phyloP scores from a whole-genome alignment of 1,140 invertebrate genomes.

The Drosophila carrolli region DNA sequence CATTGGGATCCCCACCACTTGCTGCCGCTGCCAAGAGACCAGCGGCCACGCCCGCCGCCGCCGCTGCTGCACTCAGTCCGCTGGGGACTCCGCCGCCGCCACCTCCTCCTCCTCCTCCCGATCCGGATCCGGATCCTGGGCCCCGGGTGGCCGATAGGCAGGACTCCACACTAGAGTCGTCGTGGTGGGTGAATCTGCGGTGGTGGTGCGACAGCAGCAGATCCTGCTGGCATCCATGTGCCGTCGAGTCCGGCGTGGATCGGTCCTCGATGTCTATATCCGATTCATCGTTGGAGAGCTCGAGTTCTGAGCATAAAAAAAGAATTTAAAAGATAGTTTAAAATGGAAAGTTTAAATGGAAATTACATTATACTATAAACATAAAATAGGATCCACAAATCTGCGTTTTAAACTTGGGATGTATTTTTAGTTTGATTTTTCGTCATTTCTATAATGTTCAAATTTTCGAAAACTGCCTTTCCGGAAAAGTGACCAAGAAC shows the following conservation, averaged over 20 bases:
- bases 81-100: background rate
- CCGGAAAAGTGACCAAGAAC: too few relatives aligned
- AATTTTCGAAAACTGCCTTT: too few relatives aligned
- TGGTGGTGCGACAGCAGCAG: slow-evolving; percentile 42
- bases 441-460: too few relatives aligned
- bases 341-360: background rate
- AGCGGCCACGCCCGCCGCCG: slow-evolving; percentile 46
- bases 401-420: too few relatives aligned
- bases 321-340: background rate
- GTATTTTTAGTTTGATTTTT: too few relatives aligned
- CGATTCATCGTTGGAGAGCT: slow-evolving; percentile 80
- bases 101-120: background rate
- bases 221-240: slow-evolving; percentile 66
- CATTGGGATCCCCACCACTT: slow-evolving; percentile 8
- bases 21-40: slow-evolving; percentile 58
- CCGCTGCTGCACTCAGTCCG: slow-evolving; percentile 49
- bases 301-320: slow-evolving; percentile 55
- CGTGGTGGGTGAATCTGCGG: slow-evolving; percentile 48
- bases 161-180: slow-evolving; percentile 77
- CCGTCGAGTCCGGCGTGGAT: slow-evolving; percentile 80
- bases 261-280: slow-evolving; percentile 84
- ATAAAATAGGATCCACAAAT: too few relatives aligned
- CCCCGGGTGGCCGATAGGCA: slow-evolving; percentile 58
- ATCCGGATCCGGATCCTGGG: slow-evolving; percentile 19
- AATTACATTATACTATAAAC: too few relatives aligned